These are phyloP conservation scores for Oreohelix idahoensis DNA, from an alignment of 1,140 invertebrate species.

Conservation along the genomic window DNA sequence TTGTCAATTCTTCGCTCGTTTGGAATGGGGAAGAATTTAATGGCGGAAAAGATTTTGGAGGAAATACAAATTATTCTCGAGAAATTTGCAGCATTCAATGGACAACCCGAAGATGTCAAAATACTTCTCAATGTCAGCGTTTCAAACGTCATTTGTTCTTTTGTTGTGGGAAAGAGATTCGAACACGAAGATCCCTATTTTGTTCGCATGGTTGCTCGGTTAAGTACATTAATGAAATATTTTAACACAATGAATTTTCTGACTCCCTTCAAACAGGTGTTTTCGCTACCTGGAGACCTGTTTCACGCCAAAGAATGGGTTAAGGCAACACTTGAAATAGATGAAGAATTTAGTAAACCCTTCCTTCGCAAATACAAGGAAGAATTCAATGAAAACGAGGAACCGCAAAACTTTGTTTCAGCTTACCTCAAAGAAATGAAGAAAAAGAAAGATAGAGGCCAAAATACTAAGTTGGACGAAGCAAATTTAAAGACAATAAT, in stretches of 20 bases:
- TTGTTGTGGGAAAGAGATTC: background rate
- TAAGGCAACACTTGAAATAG: no score
- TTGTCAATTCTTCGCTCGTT: background rate
- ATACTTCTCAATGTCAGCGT: background rate
- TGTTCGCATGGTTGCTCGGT: background rate
- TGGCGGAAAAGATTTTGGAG: background rate
- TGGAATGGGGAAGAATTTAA: constrained; percentile 2
- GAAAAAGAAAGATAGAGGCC: background rate
- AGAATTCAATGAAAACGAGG: background rate
- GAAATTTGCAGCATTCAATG: background rate
- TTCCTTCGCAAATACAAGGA: background rate
- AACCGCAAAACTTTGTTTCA: background rate
- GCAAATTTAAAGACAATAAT: constrained; percentile 21
- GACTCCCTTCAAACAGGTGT: background rate
- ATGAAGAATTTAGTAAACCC: background rate
- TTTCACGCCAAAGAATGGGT: background rate
- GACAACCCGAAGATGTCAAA: background rate
- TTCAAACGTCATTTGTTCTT: background rate
- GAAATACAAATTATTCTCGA: background rate
- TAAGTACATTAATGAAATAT: background rate
- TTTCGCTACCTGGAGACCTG: background rate
- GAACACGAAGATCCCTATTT: background rate
- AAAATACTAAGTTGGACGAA: background rate
- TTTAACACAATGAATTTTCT: background rate
- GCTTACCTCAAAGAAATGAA: background rate